A percentile compares a stretch with the other conserved stretches of the same genome.
Conservation (phyloP, 2,113 vertebrate genomes). For the Podiceps cristatus region DNA sequence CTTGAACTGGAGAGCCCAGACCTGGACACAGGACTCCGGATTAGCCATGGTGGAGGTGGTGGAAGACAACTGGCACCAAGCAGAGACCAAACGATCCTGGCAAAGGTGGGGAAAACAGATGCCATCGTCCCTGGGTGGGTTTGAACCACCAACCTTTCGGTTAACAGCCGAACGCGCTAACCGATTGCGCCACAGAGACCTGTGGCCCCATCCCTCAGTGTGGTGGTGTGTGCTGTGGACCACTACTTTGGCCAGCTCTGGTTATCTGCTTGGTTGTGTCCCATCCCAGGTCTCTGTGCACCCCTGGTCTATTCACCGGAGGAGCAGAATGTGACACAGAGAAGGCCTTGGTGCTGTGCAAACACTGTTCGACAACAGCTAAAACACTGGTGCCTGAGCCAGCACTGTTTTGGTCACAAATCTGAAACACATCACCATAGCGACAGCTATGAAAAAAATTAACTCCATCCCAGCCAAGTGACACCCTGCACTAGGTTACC, state of each 20-base stretch:
- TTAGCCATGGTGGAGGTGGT: not conserved
- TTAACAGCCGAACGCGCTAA: conserved; percentile 63
- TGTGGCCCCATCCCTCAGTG: accelerated
- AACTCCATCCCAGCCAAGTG: not conserved
- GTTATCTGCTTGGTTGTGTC: not conserved
- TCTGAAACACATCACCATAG: accelerated
- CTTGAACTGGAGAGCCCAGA: too few relatives aligned
- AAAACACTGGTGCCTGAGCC: not conserved
- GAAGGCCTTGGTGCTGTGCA: too few relatives aligned
- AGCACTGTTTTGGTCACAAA: not conserved
- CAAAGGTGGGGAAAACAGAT: not conserved
- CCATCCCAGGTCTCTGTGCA: not conserved
- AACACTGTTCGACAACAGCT: not conserved
- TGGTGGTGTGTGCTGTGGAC: not conserved
- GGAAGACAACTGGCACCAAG: not conserved
- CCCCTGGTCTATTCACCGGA: accelerated
- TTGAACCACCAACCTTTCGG: conserved; percentile 68
- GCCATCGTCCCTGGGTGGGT: conserved; percentile 14
- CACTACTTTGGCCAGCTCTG: not conserved
- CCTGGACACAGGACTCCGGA: too few relatives aligned
- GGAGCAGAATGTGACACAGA: not conserved
- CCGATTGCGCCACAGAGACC: not conserved
- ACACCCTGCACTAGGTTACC: not conserved
- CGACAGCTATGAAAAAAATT: not conserved
- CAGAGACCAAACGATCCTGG: not conserved